Percentiles rank a stretch among this genome's conserved stretches.
phyloP scores from a whole-genome alignment of 2,113 vertebrate genomes.

The Seriola rivoliana region DNA sequence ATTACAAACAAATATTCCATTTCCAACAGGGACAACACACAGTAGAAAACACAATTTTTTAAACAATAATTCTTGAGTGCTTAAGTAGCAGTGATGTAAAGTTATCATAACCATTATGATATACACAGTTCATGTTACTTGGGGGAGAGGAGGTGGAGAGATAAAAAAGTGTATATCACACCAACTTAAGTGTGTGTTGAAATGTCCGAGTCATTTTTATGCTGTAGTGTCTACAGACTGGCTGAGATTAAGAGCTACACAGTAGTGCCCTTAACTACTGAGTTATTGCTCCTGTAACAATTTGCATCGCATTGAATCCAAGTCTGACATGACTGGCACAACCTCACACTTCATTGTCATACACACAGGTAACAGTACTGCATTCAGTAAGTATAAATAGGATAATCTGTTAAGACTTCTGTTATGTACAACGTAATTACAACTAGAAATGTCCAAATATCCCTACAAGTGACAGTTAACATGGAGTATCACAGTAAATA shows the following conservation, averaged over 20 bases:
- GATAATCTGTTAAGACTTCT: slow-evolving; percentile 47
- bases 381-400: slow-evolving; percentile 64
- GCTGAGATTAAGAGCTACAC: slow-evolving; percentile 30
- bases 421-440: slow-evolving; percentile 46
- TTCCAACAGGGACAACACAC: slow-evolving; percentile 52
- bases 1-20: slow-evolving; percentile 70
- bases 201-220: slow-evolving; percentile 27
- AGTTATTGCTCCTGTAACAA: slow-evolving; percentile 60
- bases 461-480: slow-evolving; percentile 49
- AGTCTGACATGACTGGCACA: slow-evolving; percentile 11
- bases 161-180: slow-evolving; percentile 14
- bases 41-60: slow-evolving; percentile 64
- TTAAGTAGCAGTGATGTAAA: slow-evolving; percentile 41
- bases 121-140: slow-evolving; percentile 35
- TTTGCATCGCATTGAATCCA: slow-evolving; percentile 24
- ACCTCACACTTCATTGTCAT: slow-evolving; percentile 30
- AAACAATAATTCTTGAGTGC: slow-evolving; percentile 25
- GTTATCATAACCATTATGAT: slow-evolving; percentile 34
- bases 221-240: slow-evolving; percentile 7
- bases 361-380: slow-evolving; percentile 54
- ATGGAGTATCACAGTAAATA: slow-evolving; percentile 71
- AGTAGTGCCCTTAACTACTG: slow-evolving; percentile 17
- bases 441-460: slow-evolving; percentile 46
- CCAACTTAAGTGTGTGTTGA: slow-evolving; percentile 13
- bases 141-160: not conserved